These are phyloP conservation scores for Celastrina argiolus DNA, from an alignment of 2,888 invertebrate genomes.

Conservation along the genomic window DNA sequence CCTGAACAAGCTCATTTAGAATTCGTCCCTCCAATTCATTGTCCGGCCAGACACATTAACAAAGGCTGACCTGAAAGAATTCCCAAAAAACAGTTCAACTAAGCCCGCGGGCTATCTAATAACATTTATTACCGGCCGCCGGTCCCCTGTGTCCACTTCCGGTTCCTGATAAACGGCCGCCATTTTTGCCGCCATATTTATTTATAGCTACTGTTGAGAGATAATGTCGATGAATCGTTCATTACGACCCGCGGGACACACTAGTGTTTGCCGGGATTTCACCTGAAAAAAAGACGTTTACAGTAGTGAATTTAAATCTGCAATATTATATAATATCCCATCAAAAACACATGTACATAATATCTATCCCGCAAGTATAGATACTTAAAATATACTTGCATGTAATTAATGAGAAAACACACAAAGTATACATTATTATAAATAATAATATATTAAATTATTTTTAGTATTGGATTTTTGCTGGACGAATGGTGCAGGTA, in stretches of 20 bases:
- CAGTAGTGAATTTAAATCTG: neutral
- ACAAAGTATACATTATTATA: too few relatives aligned
- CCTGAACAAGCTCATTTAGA: slow-evolving; percentile 46
- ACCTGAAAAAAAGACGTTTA: neutral
- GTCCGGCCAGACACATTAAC: slow-evolving; percentile 73
- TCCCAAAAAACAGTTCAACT: slow-evolving; percentile 66
- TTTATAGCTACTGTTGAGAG: slow-evolving; percentile 70
- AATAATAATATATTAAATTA: too few relatives aligned
- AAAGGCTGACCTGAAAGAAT: slow-evolving; percentile 66
- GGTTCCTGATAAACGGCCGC: slow-evolving; percentile 74
- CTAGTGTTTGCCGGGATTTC: neutral
- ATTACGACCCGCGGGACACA: slow-evolving; percentile 39
- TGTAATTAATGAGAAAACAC: too few relatives aligned
- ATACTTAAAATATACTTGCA: too few relatives aligned
- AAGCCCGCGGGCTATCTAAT: slow-evolving; percentile 77
- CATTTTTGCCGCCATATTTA: slow-evolving; percentile 78
- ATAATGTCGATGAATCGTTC: slow-evolving; percentile 67
- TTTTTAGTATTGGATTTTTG: too few relatives aligned
- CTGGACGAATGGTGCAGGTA: too few relatives aligned
- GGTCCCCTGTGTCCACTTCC: slow-evolving; percentile 76
- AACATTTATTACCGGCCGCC: slow-evolving; percentile 74
- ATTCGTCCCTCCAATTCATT: slow-evolving; percentile 65
- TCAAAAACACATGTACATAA: too few relatives aligned
- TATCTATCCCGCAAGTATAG: too few relatives aligned
- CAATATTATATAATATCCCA: too few relatives aligned